Base-by-base conservation (phyloP, 2,888 invertebrate species). In the Perithous albicinctus region DNA sequence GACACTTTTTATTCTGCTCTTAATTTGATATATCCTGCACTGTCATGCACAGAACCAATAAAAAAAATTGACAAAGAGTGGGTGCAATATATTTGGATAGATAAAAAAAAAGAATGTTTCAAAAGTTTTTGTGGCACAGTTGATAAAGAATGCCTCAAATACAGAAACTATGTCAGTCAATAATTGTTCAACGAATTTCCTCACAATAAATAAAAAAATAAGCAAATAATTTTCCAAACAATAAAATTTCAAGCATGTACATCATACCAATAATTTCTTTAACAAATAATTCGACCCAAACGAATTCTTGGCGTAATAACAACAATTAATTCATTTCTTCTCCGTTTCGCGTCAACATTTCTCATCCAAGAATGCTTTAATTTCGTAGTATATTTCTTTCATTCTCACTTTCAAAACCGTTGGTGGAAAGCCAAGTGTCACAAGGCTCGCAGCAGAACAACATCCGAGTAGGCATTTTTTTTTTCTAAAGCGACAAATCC, bases 401-500 rank as follows among this genome's bases (percentile, higher is more conserved):
- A 41, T 63, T 63, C 63, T 63, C 59, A 72, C 72, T 59, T 38
- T 59, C 59, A 7, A 26, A 15, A 8, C 72, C 46, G 7, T 8
- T 23, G n/a, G 54, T 10, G 20, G 41, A 23, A n/a, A 29, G 48
- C 5, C 51, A 29, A 43, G 41, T 32, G 61, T 12, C 41, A 12
- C 12, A n/a, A 48, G 41, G 29, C 61, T 74, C 38, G 79, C 69
- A 35, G 8, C 26, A 15, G 18, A n/a, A 20, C 74, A 20, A 26
- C 41, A 56, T 61, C 51, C 43, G 54, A 69, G 43, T 20, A 35
- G 18, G 15, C n/a, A 46, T 63, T n/a, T 46, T 59, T 18, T 32
- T 15, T 59, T 32, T 59, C 7, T 1, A 63, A 69, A 32, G 43
- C 41, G 64, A 41, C 41, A 76, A 76, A 63, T 8, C 66, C 46